phyloP scores from a whole-genome alignment of 2,888 invertebrate species.

The Drosophila percnosoma region DNA sequence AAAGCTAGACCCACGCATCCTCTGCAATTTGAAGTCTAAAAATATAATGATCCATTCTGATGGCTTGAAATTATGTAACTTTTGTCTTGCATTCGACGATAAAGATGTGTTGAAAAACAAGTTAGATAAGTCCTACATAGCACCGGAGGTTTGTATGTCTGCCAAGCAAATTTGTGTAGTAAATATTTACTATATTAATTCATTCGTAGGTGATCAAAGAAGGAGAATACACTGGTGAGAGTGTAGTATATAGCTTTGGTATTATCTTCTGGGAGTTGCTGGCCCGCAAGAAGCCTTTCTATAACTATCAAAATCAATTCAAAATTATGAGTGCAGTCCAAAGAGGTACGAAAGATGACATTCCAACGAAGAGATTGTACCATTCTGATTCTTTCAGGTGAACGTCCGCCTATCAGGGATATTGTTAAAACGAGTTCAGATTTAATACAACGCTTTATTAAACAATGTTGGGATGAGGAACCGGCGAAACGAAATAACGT shows the following conservation, averaged over 20 bases:
- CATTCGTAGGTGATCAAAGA: not conserved
- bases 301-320: not conserved
- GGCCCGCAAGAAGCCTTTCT: slow-evolving; percentile 1
- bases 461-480: not conserved
- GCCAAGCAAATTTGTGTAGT: not conserved
- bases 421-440: not conserved
- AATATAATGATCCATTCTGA: not conserved
- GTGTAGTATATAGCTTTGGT: slow-evolving; percentile 12
- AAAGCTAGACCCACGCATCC: not conserved
- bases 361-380: not conserved
- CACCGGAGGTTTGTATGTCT: not conserved
- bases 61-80: too few relatives aligned
- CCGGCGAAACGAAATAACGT: not conserved
- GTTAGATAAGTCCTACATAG: too few relatives aligned
- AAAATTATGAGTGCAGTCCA: not conserved
- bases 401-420: not conserved
- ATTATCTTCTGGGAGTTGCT: slow-evolving; percentile 19
- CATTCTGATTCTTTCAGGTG: not conserved
- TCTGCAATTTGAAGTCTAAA: not conserved
- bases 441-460: not conserved
- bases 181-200: not conserved
- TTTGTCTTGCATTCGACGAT: too few relatives aligned
- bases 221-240: not conserved
- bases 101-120: too few relatives aligned
- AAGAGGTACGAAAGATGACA: not conserved